Conservation (phyloP, 2,113 vertebrate species). For the Lepus timidus region DNA sequence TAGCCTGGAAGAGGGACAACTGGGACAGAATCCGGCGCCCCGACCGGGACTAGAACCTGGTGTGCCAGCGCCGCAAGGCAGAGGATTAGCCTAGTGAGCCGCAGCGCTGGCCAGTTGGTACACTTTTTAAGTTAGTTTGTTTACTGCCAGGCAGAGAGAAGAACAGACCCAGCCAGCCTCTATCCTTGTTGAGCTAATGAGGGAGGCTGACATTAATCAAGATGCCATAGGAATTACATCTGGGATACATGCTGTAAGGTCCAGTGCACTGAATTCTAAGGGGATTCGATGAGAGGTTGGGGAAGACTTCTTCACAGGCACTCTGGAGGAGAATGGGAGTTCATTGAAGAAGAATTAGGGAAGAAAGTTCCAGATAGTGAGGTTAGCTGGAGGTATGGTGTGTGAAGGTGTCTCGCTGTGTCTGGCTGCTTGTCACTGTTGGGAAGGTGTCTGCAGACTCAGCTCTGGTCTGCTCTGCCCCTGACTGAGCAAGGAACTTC, state of each 20-base stretch:
- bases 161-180: not conserved
- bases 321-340: not conserved
- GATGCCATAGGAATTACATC: not conserved
- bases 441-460: not conserved
- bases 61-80: no score
- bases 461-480: not conserved
- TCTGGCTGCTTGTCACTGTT: not conserved
- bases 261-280: not conserved
- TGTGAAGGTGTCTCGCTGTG: not conserved
- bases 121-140: not conserved
- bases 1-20: no score
- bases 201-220: not conserved
- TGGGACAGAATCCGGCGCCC: no score
- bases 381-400: not conserved
- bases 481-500: not conserved
- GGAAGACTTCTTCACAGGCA: not conserved
- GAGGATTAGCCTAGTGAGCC: not conserved
- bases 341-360: constrained; percentile 10
- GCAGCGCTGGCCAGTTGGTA: not conserved
- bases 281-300: not conserved
- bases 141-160: constrained; percentile 29
- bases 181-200: not conserved
- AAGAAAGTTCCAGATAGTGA: not conserved
- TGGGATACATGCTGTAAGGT: not conserved
- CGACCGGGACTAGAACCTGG: no score